Percentiles rank a stretch among this genome's conserved stretches.
Conservation (phyloP, 35 echinoderm and acorn worm genomes). For the Diadema setosum region DNA sequence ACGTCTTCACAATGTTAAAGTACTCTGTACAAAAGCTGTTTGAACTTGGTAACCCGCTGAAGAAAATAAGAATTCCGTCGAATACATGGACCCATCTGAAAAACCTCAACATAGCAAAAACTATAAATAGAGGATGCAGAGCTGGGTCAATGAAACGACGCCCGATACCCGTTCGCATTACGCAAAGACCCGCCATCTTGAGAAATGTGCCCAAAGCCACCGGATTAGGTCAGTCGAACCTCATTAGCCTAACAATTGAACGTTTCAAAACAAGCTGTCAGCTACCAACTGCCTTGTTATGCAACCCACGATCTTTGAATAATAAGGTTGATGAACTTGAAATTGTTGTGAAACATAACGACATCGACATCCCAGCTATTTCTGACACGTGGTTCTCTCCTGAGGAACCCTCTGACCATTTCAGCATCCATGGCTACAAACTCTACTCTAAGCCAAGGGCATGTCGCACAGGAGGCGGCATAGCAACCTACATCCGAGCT, state of each 20-base stretch:
- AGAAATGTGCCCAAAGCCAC: not conserved
- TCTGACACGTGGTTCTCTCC: conserved; percentile 20
- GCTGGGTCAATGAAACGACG: not conserved
- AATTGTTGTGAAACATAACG: not conserved
- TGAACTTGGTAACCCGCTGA: not conserved
- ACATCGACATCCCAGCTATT: conserved; percentile 8
- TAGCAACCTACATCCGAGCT: not conserved
- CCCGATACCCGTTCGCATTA: not conserved
- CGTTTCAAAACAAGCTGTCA: not conserved
- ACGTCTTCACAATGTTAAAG: no score
- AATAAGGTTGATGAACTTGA: conserved; percentile 29
- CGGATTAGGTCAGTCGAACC: not conserved
- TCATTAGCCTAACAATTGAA: not conserved
- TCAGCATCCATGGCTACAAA: not conserved
- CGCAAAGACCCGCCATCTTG: not conserved
- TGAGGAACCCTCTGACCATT: not conserved
- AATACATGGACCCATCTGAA: not conserved
- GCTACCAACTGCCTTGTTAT: not conserved
- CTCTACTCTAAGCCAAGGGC: not conserved
- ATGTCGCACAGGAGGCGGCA: not conserved
- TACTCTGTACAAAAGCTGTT: not conserved
- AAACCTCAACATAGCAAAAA: not conserved
- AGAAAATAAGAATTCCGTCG: not conserved
- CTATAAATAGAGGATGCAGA: not conserved
- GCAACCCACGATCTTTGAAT: conserved; percentile 28